A percentile compares a stretch with the other conserved stretches of the same genome.
Evolutionary conservation across 1,140 invertebrate genomes (phyloP).

Genomic region (Zaprionus camerounensis): DNA sequence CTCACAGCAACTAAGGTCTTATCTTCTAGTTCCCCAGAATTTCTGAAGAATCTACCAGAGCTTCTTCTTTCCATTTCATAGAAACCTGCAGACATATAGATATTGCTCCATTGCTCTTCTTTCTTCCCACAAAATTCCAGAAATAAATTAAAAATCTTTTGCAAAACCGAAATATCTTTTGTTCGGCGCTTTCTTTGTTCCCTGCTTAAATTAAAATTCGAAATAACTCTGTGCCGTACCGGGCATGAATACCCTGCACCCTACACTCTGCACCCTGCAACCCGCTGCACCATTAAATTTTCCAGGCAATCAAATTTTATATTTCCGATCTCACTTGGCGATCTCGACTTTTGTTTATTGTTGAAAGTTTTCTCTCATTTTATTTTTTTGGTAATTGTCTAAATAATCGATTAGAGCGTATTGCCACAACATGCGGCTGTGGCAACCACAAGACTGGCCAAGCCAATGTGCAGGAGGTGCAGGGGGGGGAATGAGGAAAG

Average conservation of each 20-base stretch:
- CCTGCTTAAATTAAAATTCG: too few relatives aligned
- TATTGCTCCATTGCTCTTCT: too few relatives aligned
- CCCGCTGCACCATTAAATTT: conserved; percentile 23
- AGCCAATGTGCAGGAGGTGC: not conserved
- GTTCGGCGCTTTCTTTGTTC: too few relatives aligned
- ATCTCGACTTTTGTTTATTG: conserved; percentile 55
- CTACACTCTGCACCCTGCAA: too few relatives aligned
- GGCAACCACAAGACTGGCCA: not conserved
- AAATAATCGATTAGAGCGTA: conserved; percentile 70
- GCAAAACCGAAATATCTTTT: too few relatives aligned
- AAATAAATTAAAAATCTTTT: too few relatives aligned
- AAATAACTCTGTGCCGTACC: not conserved
- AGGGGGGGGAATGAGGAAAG: not conserved
- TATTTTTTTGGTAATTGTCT: conserved; percentile 56
- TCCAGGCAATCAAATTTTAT: conserved; percentile 47
- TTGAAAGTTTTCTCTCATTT: conserved; percentile 46
- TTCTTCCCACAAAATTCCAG: too few relatives aligned
- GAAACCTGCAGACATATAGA: too few relatives aligned
- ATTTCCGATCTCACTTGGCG: conserved; percentile 42
- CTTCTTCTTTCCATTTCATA: too few relatives aligned
- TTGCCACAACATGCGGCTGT: conserved; percentile 41
- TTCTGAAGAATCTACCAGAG: too few relatives aligned
- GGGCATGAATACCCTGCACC: not conserved
- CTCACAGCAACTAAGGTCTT: too few relatives aligned
- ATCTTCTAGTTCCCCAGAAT: too few relatives aligned